Percentiles rank a stretch among this genome's conserved stretches.
Evolutionary conservation across 2,888 invertebrate genomes (phyloP).

Genomic region (Polymixis flavicincta): DNA sequence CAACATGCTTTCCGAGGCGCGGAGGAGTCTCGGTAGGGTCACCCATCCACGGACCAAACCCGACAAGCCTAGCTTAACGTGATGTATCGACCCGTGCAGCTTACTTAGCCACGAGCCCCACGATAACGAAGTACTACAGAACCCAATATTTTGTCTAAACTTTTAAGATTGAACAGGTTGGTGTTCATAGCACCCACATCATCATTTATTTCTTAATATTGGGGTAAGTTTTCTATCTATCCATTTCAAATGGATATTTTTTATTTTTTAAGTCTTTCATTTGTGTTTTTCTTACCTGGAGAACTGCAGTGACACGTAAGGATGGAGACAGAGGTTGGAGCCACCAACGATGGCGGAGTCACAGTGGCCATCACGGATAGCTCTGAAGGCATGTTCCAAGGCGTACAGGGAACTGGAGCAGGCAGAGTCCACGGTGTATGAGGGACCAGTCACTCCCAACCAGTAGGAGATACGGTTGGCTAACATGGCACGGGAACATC

Average conservation of each 20-base stretch:
- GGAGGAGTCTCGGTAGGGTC: too few relatives aligned
- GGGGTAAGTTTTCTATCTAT: neutral
- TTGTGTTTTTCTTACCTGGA: constrained; percentile 87
- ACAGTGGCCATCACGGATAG: constrained; percentile 95
- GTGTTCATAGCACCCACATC: neutral
- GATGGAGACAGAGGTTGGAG: constrained; percentile 96
- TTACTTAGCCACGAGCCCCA: too few relatives aligned
- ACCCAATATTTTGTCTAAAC: neutral
- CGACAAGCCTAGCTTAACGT: too few relatives aligned
- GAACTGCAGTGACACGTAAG: constrained; percentile 97
- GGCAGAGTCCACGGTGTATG: constrained; percentile 97
- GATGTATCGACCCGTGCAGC: too few relatives aligned
- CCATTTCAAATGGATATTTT: too few relatives aligned
- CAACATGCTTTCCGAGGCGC: too few relatives aligned
- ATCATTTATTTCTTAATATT: neutral
- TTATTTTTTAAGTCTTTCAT: too few relatives aligned
- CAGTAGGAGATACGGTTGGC: constrained; percentile 97
- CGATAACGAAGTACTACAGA: neutral
- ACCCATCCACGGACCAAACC: too few relatives aligned
- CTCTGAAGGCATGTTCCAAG: constrained; percentile 94
- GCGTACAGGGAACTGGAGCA: constrained; percentile 98
- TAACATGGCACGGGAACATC: constrained; percentile 97
- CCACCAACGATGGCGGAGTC: constrained; percentile 98
- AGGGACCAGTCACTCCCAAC: constrained; percentile 97
- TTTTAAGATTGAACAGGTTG: neutral